Evolutionary conservation across 2,797 vertebrate species (phyloP).

Genomic region (Smutsia gigantea): DNA sequence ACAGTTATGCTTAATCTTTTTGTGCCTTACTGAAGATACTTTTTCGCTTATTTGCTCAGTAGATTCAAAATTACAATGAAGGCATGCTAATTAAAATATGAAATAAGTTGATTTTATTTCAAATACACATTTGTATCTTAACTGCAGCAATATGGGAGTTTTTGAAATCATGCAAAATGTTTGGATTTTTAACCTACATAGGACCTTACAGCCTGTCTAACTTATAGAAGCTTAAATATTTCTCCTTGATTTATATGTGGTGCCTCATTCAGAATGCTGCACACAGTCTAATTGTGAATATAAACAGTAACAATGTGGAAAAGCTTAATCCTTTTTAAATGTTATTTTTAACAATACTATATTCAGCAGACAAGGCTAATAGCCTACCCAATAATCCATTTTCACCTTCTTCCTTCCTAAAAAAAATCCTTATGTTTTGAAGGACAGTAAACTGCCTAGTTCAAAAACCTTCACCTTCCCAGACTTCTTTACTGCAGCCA

Average conservation of each 20-base stretch:
- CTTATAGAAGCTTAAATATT: neutral
- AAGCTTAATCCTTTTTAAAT: neutral
- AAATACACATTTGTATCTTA: neutral
- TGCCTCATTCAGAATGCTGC: neutral
- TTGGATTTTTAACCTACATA: neutral
- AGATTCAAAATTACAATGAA: slow-evolving; percentile 28
- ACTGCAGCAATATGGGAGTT: neutral
- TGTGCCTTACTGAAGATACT: neutral
- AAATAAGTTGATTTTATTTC: slow-evolving; percentile 28
- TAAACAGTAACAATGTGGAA: neutral
- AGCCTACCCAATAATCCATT: neutral
- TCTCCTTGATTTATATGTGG: neutral
- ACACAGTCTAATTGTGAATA: neutral
- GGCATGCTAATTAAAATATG: neutral
- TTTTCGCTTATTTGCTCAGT: neutral
- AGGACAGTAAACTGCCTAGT: neutral
- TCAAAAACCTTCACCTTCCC: neutral
- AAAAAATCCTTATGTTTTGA: neutral
- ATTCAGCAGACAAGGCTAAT: neutral
- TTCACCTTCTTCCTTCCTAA: neutral
- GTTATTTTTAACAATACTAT: neutral
- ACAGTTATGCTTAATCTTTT: neutral
- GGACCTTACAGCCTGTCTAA: neutral
- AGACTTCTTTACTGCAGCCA: neutral
- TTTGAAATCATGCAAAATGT: neutral